Base-by-base conservation (phyloP, 2,797 vertebrate genomes). In the Menidia menidia region DNA sequence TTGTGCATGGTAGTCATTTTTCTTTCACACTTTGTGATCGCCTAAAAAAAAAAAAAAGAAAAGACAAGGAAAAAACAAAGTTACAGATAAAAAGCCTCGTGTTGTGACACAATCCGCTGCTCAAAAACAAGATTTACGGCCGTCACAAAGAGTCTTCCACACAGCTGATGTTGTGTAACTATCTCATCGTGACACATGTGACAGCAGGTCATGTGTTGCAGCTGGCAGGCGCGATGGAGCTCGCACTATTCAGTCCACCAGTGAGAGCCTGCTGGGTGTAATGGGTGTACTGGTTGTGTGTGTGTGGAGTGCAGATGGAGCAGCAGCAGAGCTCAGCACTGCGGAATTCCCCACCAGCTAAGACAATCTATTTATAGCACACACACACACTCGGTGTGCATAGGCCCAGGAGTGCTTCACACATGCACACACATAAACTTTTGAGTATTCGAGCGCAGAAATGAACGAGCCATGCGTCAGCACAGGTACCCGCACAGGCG, bases 311-410 rank as follows among this genome's bases (percentile, higher is more conserved):
- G 77, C 88, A 88, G 87, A 89, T 90, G 89, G 88, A 88, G 74
- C 68, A 77, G 80, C 77, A 85, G 75, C 74, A 70, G 78, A 88
- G 81, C 78, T 77, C 83, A 79, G 88, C 89, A 91, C 79, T 92
- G 90, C 86, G 80, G 91, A 92, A 91, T 90, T 91, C 91, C 91
- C 89, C 85, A 87, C 80, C 77, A 91, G 87, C 85, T 77, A 88
- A 85, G 80, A 88, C 19, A 32, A 76, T 80, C 84, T 93, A 93
- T 93, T 92, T 86, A 91, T 93, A 92, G 88, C 62, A 32, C 57
- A 41, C 72, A 33, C 16, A 75, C 9, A 86, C 76, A 61, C 44
- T 85, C 77, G 81, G 83, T 86, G 85, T 81, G 73, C 76, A 81
- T 79, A 82, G 69, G 71, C 69, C 77, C 72, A 71, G 69, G 52